These are phyloP conservation scores for Lasius fuliginosus DNA, from an alignment of 2,888 invertebrate species.

Conservation along the genomic window DNA sequence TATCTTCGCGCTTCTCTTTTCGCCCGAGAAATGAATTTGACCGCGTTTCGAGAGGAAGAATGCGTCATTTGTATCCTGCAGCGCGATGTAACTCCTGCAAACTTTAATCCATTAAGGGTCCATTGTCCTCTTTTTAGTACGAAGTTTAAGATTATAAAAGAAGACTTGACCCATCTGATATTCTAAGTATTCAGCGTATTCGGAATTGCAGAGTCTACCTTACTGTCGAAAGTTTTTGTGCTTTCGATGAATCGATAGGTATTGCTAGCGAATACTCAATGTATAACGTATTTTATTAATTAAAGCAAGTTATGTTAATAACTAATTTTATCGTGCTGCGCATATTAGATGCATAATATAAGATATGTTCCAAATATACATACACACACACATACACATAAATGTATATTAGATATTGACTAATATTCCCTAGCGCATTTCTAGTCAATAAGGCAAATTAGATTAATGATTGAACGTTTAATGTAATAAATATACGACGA, in stretches of 20 bases:
- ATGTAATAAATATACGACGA: not conserved
- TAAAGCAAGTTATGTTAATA: conserved; percentile 19
- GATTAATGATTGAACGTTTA: not conserved
- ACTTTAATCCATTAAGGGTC: conserved; percentile 49
- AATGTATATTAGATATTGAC: not conserved
- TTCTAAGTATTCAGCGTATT: not conserved
- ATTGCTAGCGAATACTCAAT: conserved; percentile 8
- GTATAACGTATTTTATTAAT: not conserved
- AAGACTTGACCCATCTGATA: conserved; percentile 28
- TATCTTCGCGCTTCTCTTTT: conserved; percentile 17
- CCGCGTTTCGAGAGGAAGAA: conserved; percentile 41
- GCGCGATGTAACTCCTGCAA: conserved; percentile 37
- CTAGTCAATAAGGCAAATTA: not conserved
- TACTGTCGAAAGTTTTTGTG: conserved; percentile 7
- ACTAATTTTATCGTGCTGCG: not conserved
- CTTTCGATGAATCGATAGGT: conserved; percentile 18
- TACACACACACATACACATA: not conserved
- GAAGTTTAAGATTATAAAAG: conserved; percentile 27
- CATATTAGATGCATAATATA: not conserved
- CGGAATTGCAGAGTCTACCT: conserved; percentile 1
- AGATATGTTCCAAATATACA: not conserved
- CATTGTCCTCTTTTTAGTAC: conserved; percentile 12
- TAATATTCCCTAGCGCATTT: not conserved
- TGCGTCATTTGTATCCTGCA: conserved; percentile 47
- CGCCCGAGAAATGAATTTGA: conserved; percentile 27